These are phyloP conservation scores for Simalia tracyae DNA, from an alignment of 2,797 vertebrate genomes.

Conservation along the genomic window DNA sequence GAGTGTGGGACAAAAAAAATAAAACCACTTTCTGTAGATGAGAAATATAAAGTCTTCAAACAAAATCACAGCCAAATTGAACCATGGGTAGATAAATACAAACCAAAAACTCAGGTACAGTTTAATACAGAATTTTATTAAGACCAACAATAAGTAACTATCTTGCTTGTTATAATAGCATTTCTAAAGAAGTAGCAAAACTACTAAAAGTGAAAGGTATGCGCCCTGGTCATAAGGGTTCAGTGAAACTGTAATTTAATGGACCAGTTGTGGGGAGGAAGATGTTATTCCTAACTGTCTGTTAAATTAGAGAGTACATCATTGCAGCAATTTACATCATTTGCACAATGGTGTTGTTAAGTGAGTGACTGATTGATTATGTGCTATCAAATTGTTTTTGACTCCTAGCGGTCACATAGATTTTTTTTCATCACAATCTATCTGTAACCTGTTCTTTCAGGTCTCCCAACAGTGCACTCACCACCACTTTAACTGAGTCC, in stretches of 20 bases:
- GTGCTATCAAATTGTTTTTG: background rate
- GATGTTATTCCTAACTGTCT: background rate
- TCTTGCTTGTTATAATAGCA: background rate
- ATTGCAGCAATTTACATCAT: too few relatives aligned
- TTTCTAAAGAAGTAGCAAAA: background rate
- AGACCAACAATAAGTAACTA: background rate
- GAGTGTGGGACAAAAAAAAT: slow-evolving; percentile 73
- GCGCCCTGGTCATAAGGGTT: background rate
- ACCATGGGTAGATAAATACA: slow-evolving; percentile 88
- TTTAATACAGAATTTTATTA: background rate
- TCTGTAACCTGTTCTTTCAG: background rate
- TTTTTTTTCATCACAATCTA: background rate
- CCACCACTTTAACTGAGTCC: background rate
- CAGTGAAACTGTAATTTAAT: background rate
- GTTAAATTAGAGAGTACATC: background rate
- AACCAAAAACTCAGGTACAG: slow-evolving; percentile 82
- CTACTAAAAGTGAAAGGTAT: background rate
- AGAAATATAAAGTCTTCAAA: slow-evolving; percentile 38
- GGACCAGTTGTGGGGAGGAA: background rate
- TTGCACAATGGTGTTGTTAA: background rate
- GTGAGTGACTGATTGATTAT: background rate
- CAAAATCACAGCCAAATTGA: slow-evolving; percentile 68
- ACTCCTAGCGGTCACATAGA: background rate
- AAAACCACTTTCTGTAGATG: slow-evolving; percentile 43
- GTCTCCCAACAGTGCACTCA: background rate